phyloP scores from a whole-genome alignment of 2,797 vertebrate genomes.

The Lemur catta region DNA sequence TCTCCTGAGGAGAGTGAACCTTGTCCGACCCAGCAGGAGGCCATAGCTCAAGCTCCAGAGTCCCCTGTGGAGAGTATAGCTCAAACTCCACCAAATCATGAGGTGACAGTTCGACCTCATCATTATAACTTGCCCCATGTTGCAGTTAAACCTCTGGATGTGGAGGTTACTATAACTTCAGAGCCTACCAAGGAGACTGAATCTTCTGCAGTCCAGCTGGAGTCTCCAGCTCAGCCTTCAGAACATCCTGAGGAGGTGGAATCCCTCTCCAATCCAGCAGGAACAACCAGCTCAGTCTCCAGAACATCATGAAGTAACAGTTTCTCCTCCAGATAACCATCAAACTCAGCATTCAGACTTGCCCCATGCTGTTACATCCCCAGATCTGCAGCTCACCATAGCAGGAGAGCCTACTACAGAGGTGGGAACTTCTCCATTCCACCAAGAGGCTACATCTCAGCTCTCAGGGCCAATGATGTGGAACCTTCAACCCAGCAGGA shows the following conservation, averaged over 20 bases:
- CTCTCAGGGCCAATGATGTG: neutral
- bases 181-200: neutral
- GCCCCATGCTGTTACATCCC: neutral
- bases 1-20: neutral
- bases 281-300: too few relatives aligned
- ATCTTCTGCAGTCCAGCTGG: neutral
- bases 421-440: neutral
- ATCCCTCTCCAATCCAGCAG: neutral
- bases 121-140: neutral
- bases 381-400: neutral
- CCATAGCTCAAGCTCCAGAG: neutral
- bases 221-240: neutral
- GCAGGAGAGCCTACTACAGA: neutral
- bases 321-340: too few relatives aligned
- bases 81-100: too few relatives aligned
- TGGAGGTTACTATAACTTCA: neutral
- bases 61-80: too few relatives aligned
- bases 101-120: neutral
- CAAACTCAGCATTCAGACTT: too few relatives aligned
- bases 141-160: neutral
- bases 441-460: neutral
- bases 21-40: too few relatives aligned
- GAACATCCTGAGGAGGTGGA: neutral
- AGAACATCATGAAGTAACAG: too few relatives aligned
- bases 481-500: neutral